Percentiles rank a stretch among this genome's conserved stretches.
phyloP scores from a whole-genome alignment of 2,113 vertebrate genomes.

The Phaethon lepturus region DNA sequence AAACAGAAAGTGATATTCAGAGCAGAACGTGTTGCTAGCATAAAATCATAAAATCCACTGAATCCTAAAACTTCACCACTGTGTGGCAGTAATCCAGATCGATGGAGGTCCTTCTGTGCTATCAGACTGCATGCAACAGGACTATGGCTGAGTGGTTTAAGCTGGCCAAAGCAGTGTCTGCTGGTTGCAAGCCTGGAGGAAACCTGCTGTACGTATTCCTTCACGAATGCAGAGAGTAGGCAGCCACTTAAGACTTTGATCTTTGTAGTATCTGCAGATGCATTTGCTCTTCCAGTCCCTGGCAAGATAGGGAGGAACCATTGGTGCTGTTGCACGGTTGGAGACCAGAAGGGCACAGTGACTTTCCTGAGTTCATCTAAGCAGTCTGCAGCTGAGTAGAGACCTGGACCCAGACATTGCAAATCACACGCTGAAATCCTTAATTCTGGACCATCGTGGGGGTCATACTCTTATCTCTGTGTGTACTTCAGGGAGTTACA shows the following conservation, averaged over 20 bases:
- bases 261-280: not conserved
- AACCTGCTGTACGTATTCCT: not conserved
- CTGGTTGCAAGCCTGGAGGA: not conserved
- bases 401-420: not conserved
- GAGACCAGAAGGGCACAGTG: not conserved
- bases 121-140: not conserved
- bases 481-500: not conserved
- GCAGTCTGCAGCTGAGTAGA: not conserved
- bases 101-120: not conserved
- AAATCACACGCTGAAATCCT: not conserved
- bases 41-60: not conserved
- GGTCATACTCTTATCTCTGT: not conserved
- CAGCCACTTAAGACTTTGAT: not conserved
- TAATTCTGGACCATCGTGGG: not conserved
- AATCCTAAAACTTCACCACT: not conserved
- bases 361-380: not conserved
- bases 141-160: not conserved
- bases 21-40: not conserved
- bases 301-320: not conserved
- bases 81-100: not conserved
- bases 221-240: not conserved
- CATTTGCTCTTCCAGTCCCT: not conserved
- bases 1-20: not conserved
- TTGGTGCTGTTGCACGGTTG: not conserved
- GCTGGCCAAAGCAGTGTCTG: not conserved